A percentile compares a stretch with the other conserved stretches of the same genome.
phyloP scores from a whole-genome alignment of 2,797 vertebrate species.

The Mus spretus region DNA sequence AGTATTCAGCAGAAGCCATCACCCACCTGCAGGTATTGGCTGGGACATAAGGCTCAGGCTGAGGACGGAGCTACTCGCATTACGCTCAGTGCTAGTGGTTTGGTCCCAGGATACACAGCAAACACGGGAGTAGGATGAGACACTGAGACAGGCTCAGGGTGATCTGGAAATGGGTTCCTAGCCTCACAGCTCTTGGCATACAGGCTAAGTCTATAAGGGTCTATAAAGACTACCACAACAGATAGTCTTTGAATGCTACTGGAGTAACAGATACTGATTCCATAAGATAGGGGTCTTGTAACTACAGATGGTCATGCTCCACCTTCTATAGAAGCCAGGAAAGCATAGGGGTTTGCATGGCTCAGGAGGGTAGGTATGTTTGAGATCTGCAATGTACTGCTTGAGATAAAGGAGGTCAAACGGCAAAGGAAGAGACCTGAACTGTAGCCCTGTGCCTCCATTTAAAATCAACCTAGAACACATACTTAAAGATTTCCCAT shows the following conservation, averaged over 20 bases:
- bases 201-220: neutral
- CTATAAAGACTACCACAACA: neutral
- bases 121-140: neutral
- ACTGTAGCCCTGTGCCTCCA: slow-evolving; percentile 23
- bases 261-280: slow-evolving; percentile 2
- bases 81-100: neutral
- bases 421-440: slow-evolving; percentile 20
- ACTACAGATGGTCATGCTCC: slow-evolving; percentile 51
- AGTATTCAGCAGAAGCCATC: neutral
- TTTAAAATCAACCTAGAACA: slow-evolving; percentile 35
- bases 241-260: slow-evolving; percentile 24
- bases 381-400: slow-evolving; percentile 44
- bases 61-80: neutral
- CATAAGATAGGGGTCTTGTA: slow-evolving; percentile 26
- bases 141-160: neutral
- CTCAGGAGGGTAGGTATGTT: neutral
- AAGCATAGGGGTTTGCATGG: slow-evolving; percentile 38
- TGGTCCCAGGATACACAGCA: neutral
- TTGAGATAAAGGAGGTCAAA: slow-evolving; percentile 31
- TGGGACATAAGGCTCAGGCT: neutral
- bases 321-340: slow-evolving; percentile 38
- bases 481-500: slow-evolving; percentile 15
- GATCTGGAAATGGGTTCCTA: neutral
- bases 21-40: neutral
- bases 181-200: neutral